Conservation (phyloP, 2,888 invertebrate species). For the Pollenia angustigena region DNA sequence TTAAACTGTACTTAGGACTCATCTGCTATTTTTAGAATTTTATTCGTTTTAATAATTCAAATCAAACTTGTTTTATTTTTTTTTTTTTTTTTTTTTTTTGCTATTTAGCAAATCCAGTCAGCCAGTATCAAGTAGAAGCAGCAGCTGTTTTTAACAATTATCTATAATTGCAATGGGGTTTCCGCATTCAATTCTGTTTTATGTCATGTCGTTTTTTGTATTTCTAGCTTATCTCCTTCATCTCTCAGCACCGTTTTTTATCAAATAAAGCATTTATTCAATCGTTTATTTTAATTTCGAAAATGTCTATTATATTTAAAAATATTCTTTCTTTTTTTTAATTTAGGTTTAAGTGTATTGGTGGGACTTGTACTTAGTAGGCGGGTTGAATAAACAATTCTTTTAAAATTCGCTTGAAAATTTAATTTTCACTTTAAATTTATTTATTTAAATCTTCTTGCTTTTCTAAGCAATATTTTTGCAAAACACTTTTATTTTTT, state of each 20-base stretch:
- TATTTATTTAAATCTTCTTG: not conserved
- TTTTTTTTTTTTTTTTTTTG: slow-evolving; percentile 34
- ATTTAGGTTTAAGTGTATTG: no score
- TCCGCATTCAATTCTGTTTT: slow-evolving; percentile 26
- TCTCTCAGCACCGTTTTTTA: not conserved
- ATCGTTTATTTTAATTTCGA: slow-evolving; percentile 41
- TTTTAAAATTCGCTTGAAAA: slow-evolving; percentile 16
- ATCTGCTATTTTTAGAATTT: slow-evolving; percentile 64
- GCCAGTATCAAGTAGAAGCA: slow-evolving; percentile 1
- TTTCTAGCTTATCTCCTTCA: not conserved
- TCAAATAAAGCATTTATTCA: slow-evolving; percentile 25
- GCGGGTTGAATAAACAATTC: not conserved
- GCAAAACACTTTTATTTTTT: no score
- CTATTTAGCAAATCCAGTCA: slow-evolving; percentile 9
- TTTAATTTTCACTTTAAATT: slow-evolving; percentile 11
- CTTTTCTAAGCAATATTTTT: not conserved
- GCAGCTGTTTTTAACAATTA: slow-evolving; percentile 72
- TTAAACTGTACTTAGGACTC: slow-evolving; percentile 46
- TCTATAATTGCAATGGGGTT: slow-evolving; percentile 72
- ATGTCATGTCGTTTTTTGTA: slow-evolving; percentile 3
- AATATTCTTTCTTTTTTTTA: no score
- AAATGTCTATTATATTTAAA: not conserved
- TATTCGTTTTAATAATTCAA: slow-evolving; percentile 68
- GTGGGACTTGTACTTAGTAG: no score
- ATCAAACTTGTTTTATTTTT: slow-evolving; percentile 51